Percentiles rank a stretch among this genome's conserved stretches.
Evolutionary conservation across 2,888 invertebrate genomes (phyloP).

Genomic region (Napeogenes inachia): DNA sequence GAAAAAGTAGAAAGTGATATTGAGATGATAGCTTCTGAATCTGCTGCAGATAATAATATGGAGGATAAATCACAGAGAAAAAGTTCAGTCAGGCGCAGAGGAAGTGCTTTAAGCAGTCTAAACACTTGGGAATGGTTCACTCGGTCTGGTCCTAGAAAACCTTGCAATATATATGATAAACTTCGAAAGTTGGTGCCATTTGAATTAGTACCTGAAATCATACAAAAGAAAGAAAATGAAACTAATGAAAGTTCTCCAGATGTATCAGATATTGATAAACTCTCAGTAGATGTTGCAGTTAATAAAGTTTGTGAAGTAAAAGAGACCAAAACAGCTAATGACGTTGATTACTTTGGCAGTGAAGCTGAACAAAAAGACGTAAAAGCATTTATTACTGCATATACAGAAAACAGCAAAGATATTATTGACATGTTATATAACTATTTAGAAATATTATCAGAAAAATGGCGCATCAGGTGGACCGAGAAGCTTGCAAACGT

Average conservation of each 20-base stretch:
- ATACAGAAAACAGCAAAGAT: conserved; percentile 75
- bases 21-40: conserved; percentile 41
- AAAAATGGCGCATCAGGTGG: conserved; percentile 82
- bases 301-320: conserved; percentile 53
- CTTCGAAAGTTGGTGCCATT: conserved; percentile 81
- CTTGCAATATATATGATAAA: conserved; percentile 80
- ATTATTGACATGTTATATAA: conserved; percentile 79
- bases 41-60: conserved; percentile 40
- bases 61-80: conserved; percentile 69
- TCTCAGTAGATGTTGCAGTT: conserved; percentile 59
- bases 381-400: conserved; percentile 78
- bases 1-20: conserved; percentile 49
- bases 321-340: conserved; percentile 24
- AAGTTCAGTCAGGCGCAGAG: conserved; percentile 79
- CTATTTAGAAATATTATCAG: conserved; percentile 75
- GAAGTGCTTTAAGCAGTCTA: conserved; percentile 83
- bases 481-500: conserved; percentile 76
- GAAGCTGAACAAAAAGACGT: conserved; percentile 81
- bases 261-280: conserved; percentile 78
- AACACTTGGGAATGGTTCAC: conserved; percentile 89
- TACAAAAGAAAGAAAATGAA: conserved; percentile 61
- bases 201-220: conserved; percentile 68
- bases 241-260: conserved; percentile 78
- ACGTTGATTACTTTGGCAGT: conserved; percentile 80
- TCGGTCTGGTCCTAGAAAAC: conserved; percentile 70